Percentiles rank a stretch among this genome's conserved stretches.
phyloP scores from a whole-genome alignment of 2,888 invertebrate genomes.

The Hydraecia micacea region DNA sequence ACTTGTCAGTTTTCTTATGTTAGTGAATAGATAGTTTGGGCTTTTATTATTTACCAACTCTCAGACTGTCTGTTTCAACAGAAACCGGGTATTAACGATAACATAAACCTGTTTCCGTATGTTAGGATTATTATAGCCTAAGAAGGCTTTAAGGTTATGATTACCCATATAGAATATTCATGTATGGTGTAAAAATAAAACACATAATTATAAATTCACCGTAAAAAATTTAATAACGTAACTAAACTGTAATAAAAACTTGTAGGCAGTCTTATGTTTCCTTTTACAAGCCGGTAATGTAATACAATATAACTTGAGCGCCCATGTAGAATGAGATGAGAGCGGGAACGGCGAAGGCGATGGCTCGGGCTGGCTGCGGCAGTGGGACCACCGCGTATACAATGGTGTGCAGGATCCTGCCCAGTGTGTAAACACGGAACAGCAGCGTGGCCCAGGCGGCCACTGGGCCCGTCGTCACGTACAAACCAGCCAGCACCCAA shows the following conservation, averaged over 20 bases:
- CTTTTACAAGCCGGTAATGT: constrained; percentile 72
- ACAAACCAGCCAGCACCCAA: constrained; percentile 90
- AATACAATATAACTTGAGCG: constrained; percentile 76
- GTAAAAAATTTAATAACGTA: constrained; percentile 15
- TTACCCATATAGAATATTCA: not conserved
- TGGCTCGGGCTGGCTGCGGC: constrained; percentile 89
- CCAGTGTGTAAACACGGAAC: constrained; percentile 88
- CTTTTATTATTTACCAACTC: not conserved
- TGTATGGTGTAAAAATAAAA: constrained; percentile 35
- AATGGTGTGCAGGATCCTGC: constrained; percentile 91
- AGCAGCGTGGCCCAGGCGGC: constrained; percentile 79
- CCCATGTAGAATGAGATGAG: constrained; percentile 82
- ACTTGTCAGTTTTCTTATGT: not conserved
- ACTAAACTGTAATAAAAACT: constrained; percentile 12
- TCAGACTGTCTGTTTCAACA: not conserved
- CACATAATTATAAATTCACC: constrained; percentile 19
- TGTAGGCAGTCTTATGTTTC: constrained; percentile 9
- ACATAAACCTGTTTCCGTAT: constrained; percentile 9
- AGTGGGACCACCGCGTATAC: constrained; percentile 91
- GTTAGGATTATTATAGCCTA: not conserved
- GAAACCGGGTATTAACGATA: not conserved
- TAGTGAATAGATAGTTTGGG: not conserved
- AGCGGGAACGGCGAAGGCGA: constrained; percentile 78
- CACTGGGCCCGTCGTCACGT: constrained; percentile 90
- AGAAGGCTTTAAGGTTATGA: not conserved